Evolutionary conservation across 1,140 invertebrate genomes (phyloP).

Genomic region (Ditylenchus dipsaci): DNA sequence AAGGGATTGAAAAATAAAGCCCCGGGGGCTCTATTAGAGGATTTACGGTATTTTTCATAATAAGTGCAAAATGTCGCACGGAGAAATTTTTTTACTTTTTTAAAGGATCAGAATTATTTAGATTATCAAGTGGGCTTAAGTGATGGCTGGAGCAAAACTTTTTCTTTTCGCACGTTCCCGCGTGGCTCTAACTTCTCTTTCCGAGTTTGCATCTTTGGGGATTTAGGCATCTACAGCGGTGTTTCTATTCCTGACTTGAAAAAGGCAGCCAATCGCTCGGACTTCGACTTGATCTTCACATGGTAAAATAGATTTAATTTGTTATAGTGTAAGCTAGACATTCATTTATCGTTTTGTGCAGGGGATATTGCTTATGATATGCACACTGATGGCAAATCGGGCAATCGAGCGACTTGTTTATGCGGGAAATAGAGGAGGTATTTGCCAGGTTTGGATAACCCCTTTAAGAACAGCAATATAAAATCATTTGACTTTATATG

Average conservation of each 20-base stretch:
- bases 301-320: background rate
- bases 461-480: too few relatives aligned
- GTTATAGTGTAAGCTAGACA: background rate
- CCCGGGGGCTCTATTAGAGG: too few relatives aligned
- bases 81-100: background rate
- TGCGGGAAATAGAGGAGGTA: conserved; percentile 21
- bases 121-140: background rate
- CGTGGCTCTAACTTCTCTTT: conserved; percentile 17
- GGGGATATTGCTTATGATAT: conserved; percentile 60
- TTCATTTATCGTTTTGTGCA: conserved; percentile 3
- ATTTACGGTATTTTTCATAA: background rate
- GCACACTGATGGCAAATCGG: conserved; percentile 40
- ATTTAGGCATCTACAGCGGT: conserved; percentile 38
- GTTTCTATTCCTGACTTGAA: conserved; percentile 25
- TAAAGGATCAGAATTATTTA: background rate
- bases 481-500: too few relatives aligned
- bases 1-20: too few relatives aligned
- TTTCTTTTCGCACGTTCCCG: conserved; percentile 26
- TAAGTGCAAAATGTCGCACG: background rate
- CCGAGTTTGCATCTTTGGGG: conserved; percentile 40
- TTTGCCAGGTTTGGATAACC: background rate
- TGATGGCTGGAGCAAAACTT: background rate
- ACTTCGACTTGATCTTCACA: conserved; percentile 41
- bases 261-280: conserved; percentile 21
- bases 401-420: conserved; percentile 56